phyloP scores from a whole-genome alignment of 2,888 invertebrate genomes.

The Theretra japonica region DNA sequence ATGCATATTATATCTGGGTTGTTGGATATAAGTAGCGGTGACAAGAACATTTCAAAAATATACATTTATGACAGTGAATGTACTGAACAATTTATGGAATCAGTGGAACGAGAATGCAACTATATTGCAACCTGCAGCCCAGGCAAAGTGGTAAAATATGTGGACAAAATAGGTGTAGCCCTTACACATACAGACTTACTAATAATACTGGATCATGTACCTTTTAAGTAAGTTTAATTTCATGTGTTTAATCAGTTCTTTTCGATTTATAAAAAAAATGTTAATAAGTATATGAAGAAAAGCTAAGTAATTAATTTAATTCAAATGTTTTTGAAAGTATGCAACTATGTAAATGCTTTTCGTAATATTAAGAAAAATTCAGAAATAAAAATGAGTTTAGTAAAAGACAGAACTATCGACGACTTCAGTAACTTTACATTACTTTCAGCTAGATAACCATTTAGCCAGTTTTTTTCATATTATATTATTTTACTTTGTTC shows the following conservation, averaged over 20 bases:
- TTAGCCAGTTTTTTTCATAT: constrained; percentile 1
- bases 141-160: constrained; percentile 66
- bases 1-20: constrained; percentile 69
- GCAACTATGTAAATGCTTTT: too few species aligned
- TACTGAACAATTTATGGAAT: constrained; percentile 58
- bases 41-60: constrained; percentile 62
- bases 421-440: too few species aligned
- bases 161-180: constrained; percentile 74
- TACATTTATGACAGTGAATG: constrained; percentile 65
- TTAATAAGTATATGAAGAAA: too few species aligned
- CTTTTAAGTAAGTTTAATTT: constrained; percentile 60
- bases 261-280: neutral
- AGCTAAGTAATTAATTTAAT: too few species aligned
- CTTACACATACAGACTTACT: constrained; percentile 79
- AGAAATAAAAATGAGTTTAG: too few species aligned
- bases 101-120: constrained; percentile 66
- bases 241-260: neutral
- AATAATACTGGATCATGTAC: constrained; percentile 79
- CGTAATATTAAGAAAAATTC: too few species aligned
- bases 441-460: too few species aligned
- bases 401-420: too few species aligned
- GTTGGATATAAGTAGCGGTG: constrained; percentile 54
- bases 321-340: too few species aligned
- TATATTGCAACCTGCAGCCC: constrained; percentile 58
- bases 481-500: constrained; percentile 40